A percentile compares a stretch with the other conserved stretches of the same genome.
Conservation (phyloP, 2,888 invertebrate species). For the Ditylenchus weischeri region DNA sequence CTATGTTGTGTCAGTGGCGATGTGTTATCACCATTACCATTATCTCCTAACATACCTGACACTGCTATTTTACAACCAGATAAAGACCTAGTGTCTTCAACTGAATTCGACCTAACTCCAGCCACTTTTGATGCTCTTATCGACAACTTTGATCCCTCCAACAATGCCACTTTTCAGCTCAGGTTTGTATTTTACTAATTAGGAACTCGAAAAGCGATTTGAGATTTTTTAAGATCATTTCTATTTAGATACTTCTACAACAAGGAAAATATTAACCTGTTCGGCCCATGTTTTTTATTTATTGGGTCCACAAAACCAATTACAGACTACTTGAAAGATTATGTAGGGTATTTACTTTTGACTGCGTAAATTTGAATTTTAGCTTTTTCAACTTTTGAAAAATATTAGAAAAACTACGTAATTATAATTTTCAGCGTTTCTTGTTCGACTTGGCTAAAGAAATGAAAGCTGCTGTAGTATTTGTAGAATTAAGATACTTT, state of each 20-base stretch:
- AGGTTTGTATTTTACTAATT: neutral
- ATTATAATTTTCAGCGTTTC: neutral
- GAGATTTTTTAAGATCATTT: neutral
- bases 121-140: neutral
- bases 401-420: neutral
- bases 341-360: neutral
- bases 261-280: neutral
- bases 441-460: neutral
- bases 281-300: neutral
- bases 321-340: slow-evolving; percentile 6
- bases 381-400: too few species aligned
- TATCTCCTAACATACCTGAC: too few species aligned
- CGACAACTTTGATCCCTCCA: neutral
- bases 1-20: too few species aligned
- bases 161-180: neutral
- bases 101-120: neutral
- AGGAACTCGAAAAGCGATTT: neutral
- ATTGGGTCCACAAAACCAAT: neutral
- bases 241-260: neutral
- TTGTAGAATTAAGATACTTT: slow-evolving; percentile 21
- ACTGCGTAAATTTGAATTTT: too few species aligned
- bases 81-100: neutral
- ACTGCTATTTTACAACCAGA: neutral
- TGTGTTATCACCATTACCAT: too few species aligned
- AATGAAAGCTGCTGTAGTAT: slow-evolving; percentile 14